phyloP scores from a whole-genome alignment of 1,140 invertebrate species.

The Episyrphus balteatus region DNA sequence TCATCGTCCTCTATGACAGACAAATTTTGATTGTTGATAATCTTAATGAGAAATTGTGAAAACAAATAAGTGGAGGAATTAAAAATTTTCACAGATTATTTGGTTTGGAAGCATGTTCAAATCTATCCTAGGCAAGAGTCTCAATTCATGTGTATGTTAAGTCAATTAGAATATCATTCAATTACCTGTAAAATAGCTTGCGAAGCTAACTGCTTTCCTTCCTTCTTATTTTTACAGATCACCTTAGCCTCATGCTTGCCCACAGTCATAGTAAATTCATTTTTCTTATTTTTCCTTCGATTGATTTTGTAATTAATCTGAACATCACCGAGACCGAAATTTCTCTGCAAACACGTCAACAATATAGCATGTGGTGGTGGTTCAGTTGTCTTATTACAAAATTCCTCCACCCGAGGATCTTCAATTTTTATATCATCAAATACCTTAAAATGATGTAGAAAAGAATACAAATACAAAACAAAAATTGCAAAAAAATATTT shows the following conservation, averaged over 20 bases:
- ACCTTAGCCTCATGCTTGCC: slow-evolving; percentile 85
- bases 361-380: slow-evolving; percentile 89
- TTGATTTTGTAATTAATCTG: slow-evolving; percentile 82
- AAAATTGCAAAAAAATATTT: neutral
- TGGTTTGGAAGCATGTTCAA: too few species aligned
- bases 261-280: slow-evolving; percentile 90
- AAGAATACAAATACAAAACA: neutral
- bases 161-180: too few species aligned
- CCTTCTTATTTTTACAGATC: slow-evolving; percentile 88
- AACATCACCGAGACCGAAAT: slow-evolving; percentile 82
- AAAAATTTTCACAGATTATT: too few species aligned
- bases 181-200: slow-evolving; percentile 81
- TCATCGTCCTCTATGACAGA: too few species aligned
- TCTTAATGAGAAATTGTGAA: too few species aligned
- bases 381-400: slow-evolving; percentile 90
- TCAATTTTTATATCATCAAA: slow-evolving; percentile 90
- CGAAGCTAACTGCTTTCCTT: slow-evolving; percentile 93
- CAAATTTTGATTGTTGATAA: too few species aligned
- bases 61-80: too few species aligned
- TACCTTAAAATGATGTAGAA: slow-evolving; percentile 47
- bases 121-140: too few species aligned
- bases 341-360: slow-evolving; percentile 82
- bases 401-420: slow-evolving; percentile 85
- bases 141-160: too few species aligned
- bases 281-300: slow-evolving; percentile 80